Evolutionary conservation across 30 jellyfish, hydroid and myxozoan genomes (phyloP).

Genomic region (Catostylus mosaicus): DNA sequence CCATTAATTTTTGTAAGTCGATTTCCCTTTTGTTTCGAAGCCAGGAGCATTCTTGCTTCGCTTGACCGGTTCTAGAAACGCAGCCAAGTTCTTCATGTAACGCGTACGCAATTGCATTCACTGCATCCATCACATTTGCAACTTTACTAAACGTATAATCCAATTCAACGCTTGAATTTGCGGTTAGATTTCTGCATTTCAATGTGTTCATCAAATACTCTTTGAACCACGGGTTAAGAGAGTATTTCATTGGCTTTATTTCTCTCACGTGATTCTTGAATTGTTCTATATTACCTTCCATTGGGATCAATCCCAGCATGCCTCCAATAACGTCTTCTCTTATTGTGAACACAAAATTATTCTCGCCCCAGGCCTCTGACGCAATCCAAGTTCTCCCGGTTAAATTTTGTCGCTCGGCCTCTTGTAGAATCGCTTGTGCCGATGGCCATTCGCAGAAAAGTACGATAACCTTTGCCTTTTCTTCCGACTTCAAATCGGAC

Average conservation of each 20-base stretch:
- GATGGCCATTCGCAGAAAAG: constrained; percentile 61
- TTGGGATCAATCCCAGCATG: constrained; percentile 67
- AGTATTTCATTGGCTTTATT: constrained; percentile 25
- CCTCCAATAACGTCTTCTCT: constrained; percentile 59
- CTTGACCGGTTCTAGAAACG: background rate
- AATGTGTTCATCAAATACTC: constrained; percentile 42
- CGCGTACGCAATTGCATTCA: constrained; percentile 66
- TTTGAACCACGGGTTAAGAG: constrained; percentile 41
- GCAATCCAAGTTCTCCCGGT: constrained; percentile 79
- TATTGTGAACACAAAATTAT: constrained; percentile 39
- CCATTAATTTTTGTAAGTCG: constrained; percentile 23
- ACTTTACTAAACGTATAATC: constrained; percentile 50
- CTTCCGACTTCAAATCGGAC: constrained; percentile 34
- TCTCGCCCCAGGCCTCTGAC: constrained; percentile 83
- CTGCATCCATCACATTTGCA: constrained; percentile 75
- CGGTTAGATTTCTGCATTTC: constrained; percentile 26
- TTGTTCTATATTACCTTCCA: constrained; percentile 32
- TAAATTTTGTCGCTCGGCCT: constrained; percentile 63
- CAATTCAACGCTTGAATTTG: constrained; percentile 2
- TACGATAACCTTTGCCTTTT: constrained; percentile 57
- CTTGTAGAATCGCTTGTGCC: constrained; percentile 74
- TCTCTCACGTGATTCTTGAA: constrained; percentile 27
- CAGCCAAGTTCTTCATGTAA: constrained; percentile 62
- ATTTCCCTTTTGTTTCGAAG: background rate
- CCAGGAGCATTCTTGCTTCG: constrained; percentile 34